Conservation (phyloP, 2,888 invertebrate species). For the Xylota segnis region DNA sequence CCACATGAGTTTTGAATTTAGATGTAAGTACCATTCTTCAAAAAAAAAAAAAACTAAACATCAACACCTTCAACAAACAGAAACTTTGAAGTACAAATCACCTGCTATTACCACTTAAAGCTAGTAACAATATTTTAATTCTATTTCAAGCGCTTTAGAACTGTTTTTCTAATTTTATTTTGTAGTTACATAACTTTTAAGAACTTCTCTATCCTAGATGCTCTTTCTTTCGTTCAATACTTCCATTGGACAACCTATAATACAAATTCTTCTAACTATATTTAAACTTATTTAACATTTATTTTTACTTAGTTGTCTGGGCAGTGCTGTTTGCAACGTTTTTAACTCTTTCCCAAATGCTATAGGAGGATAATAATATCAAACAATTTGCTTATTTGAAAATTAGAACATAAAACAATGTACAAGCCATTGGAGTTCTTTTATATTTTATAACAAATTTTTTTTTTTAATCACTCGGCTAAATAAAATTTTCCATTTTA, state of each 20-base stretch:
- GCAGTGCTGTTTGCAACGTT: conserved; percentile 66
- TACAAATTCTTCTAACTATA: neutral
- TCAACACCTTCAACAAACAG: neutral
- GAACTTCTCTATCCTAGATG: conserved; percentile 5
- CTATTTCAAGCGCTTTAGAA: neutral
- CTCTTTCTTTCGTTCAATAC: neutral
- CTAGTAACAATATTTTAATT: neutral
- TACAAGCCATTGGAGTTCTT: conserved; percentile 14
- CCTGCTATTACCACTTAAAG: neutral
- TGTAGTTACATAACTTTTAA: neutral
- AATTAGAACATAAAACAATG: conserved; percentile 29
- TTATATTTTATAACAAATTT: conserved; percentile 1
- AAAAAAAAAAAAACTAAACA: too few species aligned
- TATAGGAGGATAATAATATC: conserved; percentile 4
- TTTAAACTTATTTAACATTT: conserved; percentile 13
- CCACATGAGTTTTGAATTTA: too few species aligned
- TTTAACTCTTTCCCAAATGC: conserved; percentile 4
- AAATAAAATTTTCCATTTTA: conserved; percentile 49
- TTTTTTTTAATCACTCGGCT: conserved; percentile 57
- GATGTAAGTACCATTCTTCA: neutral
- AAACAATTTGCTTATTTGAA: conserved; percentile 5
- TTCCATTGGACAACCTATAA: conserved; percentile 1
- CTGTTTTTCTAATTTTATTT: neutral
- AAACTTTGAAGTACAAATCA: neutral
- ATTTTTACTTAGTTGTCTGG: conserved; percentile 54